Evolutionary conservation across 2,888 invertebrate genomes (phyloP), one percentile per base, ranked within the genome.

Genomic region (Rhopalosiphum nymphaeae): DNA sequence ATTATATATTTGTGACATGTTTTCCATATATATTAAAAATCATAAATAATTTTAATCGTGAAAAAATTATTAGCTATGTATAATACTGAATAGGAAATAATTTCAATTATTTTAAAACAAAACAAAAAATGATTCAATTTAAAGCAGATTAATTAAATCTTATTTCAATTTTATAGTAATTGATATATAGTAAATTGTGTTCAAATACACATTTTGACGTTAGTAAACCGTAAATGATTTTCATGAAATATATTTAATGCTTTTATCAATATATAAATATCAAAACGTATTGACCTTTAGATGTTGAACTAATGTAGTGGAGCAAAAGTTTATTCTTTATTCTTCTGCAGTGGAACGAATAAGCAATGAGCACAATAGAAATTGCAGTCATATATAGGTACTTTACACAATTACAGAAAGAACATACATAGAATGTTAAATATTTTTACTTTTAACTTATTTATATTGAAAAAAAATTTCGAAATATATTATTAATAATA

Each of bases 261-360:
- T 88, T 53, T 36, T 29, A 53, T 88, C 36, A 36, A 88, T 56
- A n/a, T 10, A 44, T 53, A 84, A 49, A 86, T 46, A 86, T 86
- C 26, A 61, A 87, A 61, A 61, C 49, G 13, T 87, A 92, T 92
- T 87, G 92, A 92, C 87, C 86, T 87, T 92, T 67, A 87, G 61
- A 86, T 61, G 53, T 87, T 61, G 36, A 87, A 67, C 49, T 26
- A 61, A 87, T 61, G 61, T 49, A 87, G 92, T 92, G 67, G 29
- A 87, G 92, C 92, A 87, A 92, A 92, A 92, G 87, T 67, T 61
- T 92, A 92, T 87, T 87, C 49, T 92, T 87, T 92, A 92, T 92
- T 87, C 49, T 26, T 92, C 61, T 49, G 86, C 92, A 36, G 46
- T 92, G 87, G 36, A 67, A 86, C 92, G 92, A 92, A 87, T 92